Percentiles rank a stretch among this genome's conserved stretches.
Evolutionary conservation across 2,113 vertebrate species (phyloP).

Genomic region (Gorilla gorilla): DNA sequence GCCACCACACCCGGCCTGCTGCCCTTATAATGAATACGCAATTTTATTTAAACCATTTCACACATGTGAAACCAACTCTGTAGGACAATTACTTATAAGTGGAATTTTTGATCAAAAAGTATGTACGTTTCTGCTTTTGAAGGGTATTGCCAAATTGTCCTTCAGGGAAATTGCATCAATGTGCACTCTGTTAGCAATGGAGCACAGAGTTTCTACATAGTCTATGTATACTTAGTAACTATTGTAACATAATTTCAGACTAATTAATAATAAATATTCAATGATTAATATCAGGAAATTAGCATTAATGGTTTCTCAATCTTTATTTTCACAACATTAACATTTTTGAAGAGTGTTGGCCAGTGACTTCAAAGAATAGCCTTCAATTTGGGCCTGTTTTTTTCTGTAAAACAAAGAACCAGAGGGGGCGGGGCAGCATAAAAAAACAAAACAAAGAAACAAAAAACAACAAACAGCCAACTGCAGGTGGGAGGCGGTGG

Average conservation of each 20-base stretch:
- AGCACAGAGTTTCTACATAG: neutral
- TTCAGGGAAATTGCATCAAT: neutral
- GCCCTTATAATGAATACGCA: neutral
- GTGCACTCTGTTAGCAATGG: neutral
- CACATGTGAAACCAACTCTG: neutral
- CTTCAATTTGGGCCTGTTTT: neutral
- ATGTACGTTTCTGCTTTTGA: neutral
- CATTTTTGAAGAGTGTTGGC: neutral
- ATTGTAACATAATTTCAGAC: constrained; percentile 8
- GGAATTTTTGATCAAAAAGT: neutral
- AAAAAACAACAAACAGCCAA: no score
- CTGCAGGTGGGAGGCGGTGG: no score
- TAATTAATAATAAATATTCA: constrained; percentile 38
- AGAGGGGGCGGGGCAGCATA: no score
- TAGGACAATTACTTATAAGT: constrained; percentile 6
- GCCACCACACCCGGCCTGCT: no score
- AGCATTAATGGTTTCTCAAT: neutral
- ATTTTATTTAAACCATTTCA: constrained; percentile 30
- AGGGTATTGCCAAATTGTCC: neutral
- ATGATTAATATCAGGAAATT: neutral
- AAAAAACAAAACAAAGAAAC: no score
- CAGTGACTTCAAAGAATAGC: neutral
- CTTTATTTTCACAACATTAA: constrained; percentile 19
- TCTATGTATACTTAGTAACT: neutral
- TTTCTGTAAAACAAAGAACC: constrained; percentile 9